Base-by-base conservation (phyloP, 2,797 vertebrate genomes). In the Coilia nasus region DNA sequence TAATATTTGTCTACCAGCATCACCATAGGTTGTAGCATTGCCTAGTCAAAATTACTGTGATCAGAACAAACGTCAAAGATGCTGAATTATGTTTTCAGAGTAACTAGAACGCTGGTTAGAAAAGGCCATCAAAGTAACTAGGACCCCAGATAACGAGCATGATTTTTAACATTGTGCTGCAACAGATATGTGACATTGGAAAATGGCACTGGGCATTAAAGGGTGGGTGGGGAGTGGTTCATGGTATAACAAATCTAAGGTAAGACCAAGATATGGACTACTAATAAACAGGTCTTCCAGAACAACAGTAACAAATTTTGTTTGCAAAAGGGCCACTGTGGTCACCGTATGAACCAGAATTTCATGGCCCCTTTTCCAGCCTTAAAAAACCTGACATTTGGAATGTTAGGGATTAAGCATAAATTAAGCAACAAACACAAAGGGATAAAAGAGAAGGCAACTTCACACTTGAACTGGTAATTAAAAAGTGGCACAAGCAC, bases 81-180 rank as follows among this genome's bases (percentile, higher is more conserved):
- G 11, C 31, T 75, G 31, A 75, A 75, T 41, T 19, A 75, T 31
- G 21, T 41, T 75, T 75, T 31, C 10, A 17, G 5, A 31, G 62
- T 67, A 71, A 71, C 71, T 41, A 78, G 5, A 35, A 41, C 71
- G 31, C 31, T 44, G 71, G 35, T 78, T 17, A 78, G 35, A 21
- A 78, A 75, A 78, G 35, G 17, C 71, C 15, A 44, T 78, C 31
- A 44, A 78, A 78, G 71, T 78, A 41, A 78, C 71, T 12, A 54
- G 25, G 31, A 35, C 2, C 15, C 15, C 67, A 6, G 12, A 71
- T 71, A 78, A 78, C 19, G 10, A 6, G 2, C 71, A 78, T 35
- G 31, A 1, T 44, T n/a, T 1, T 15, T 6, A 78, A 35, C 35
- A 78, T 67, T 75, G 67, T 75, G 21, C 7, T 21, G 35, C 35